Evolutionary conservation across 1,140 invertebrate species (phyloP).

Genomic region (Penaeus japonicus): DNA sequence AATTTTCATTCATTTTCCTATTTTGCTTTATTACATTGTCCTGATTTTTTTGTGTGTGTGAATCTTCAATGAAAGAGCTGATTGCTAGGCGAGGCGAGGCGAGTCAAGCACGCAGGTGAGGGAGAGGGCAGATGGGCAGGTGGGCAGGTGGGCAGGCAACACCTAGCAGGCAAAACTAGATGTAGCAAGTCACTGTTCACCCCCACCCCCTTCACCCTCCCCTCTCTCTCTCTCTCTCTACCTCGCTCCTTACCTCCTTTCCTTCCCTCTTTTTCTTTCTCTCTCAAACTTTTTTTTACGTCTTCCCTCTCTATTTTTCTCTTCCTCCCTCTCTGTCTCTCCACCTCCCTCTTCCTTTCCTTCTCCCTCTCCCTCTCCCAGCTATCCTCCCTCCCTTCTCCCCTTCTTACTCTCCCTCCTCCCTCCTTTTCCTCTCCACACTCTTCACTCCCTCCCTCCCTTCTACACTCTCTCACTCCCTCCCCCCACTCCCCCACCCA

Average conservation of each 20-base stretch:
- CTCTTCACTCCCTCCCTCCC: background rate
- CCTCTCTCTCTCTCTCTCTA: background rate
- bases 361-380: background rate
- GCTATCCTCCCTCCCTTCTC: background rate
- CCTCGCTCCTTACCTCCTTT: background rate
- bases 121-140: too few species aligned
- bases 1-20: too few species aligned
- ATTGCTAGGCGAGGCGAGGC: too few species aligned
- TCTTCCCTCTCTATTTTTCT: background rate
- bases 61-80: too few species aligned
- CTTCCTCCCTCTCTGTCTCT: background rate
- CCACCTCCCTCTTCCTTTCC: background rate
- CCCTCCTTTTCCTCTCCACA: background rate
- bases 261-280: background rate
- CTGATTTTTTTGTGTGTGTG: too few species aligned
- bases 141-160: too few species aligned
- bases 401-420: too few species aligned
- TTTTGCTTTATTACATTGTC: too few species aligned
- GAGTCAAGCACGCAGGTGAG: too few species aligned
- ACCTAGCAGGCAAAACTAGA: too few species aligned
- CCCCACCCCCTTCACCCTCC: background rate
- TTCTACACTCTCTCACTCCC: background rate
- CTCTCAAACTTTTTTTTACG: background rate
- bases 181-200: background rate
- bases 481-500: background rate